These are phyloP conservation scores for Aldrovandia affinis DNA, from an alignment of 2,797 vertebrate species.

Conservation along the genomic window DNA sequence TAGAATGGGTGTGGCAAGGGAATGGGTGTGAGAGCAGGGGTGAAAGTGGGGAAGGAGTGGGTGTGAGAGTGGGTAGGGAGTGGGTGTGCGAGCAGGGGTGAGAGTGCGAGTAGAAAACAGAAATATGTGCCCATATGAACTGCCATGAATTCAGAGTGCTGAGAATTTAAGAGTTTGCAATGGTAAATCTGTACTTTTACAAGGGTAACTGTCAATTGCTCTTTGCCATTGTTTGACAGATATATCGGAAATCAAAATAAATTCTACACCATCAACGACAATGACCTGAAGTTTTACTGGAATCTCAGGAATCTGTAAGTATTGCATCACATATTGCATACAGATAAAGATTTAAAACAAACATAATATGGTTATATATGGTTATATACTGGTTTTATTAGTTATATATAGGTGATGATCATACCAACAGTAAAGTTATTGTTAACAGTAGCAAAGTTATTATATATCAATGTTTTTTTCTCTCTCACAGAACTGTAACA, in stretches of 20 bases:
- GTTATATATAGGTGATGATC: neutral
- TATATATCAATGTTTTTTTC: constrained; percentile 15
- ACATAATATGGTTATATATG: constrained; percentile 24
- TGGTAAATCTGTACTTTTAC: neutral
- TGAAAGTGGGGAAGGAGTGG: neutral
- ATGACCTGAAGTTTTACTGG: constrained; percentile 87
- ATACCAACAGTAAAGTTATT: neutral
- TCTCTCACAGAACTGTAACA: constrained; percentile 85
- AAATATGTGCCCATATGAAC: too few species aligned
- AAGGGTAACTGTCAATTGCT: neutral
- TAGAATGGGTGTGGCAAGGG: too few species aligned
- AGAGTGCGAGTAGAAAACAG: too few species aligned
- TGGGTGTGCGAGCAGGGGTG: neutral
- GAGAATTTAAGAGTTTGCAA: neutral
- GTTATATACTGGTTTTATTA: too few species aligned
- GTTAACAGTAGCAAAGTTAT: neutral
- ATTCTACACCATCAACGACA: constrained; percentile 86
- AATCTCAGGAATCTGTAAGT: constrained; percentile 97
- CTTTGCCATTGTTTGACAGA: constrained; percentile 64
- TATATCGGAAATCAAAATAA: constrained; percentile 89
- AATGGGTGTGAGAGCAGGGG: neutral
- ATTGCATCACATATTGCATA: constrained; percentile 31
- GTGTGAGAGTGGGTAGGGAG: neutral
- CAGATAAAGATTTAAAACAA: neutral
- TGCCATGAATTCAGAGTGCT: neutral